A percentile compares a stretch with the other conserved stretches of the same genome.
These are phyloP conservation scores for Pogonus chalceus DNA, from an alignment of 1,140 invertebrate species.

Conservation along the genomic window DNA sequence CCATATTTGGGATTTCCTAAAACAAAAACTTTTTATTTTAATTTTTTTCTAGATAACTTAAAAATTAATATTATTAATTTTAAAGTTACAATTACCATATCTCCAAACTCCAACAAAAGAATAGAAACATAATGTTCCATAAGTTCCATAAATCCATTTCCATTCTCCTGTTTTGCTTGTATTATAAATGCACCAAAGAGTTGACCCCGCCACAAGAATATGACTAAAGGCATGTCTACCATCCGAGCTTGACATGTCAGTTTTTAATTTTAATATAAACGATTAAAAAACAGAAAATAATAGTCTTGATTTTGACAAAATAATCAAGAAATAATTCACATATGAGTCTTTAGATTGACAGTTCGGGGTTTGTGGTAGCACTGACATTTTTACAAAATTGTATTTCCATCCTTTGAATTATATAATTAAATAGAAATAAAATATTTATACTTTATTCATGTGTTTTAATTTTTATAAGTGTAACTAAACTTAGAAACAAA, in stretches of 20 bases:
- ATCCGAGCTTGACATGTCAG: not conserved
- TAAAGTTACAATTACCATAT: not conserved
- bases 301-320: not conserved
- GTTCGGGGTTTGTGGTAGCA: too few species aligned
- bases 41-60: not conserved
- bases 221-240: not conserved
- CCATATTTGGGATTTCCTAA: not conserved
- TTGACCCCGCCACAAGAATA: not conserved
- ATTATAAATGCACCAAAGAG: not conserved
- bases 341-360: too few species aligned
- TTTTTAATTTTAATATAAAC: not conserved
- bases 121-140: not conserved
- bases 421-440: too few species aligned
- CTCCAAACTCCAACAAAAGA: not conserved
- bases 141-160: not conserved
- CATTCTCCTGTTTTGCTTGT: not conserved
- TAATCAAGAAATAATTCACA: too few species aligned
- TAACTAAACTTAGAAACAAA: too few species aligned
- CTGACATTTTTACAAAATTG: not conserved
- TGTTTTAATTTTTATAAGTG: not conserved
- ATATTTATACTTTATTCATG: too few species aligned
- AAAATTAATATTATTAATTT: too few species aligned
- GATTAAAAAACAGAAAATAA: not conserved
- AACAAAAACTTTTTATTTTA: not conserved
- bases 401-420: too few species aligned